phyloP scores from a whole-genome alignment of 2,797 vertebrate genomes.

The Varecia variegata region DNA sequence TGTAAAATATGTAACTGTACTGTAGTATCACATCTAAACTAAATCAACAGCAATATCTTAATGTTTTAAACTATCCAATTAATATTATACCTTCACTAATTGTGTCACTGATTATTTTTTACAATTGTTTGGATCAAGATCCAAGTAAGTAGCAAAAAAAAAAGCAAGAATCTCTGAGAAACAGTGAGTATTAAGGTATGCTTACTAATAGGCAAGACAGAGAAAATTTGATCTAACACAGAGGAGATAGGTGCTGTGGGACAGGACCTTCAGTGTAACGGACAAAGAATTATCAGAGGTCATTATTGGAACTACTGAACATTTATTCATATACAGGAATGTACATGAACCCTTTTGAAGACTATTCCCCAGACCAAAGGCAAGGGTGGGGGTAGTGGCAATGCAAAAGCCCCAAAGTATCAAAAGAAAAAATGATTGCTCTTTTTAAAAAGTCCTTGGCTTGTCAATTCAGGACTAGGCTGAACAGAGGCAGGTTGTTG shows the following conservation, averaged over 20 bases:
- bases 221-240: not conserved
- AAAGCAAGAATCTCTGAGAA: not conserved
- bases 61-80: not conserved
- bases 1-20: not conserved
- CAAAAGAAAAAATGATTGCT: not conserved
- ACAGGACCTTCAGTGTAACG: not conserved
- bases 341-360: not conserved
- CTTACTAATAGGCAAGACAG: not conserved
- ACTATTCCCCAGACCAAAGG: not conserved
- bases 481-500: not conserved
- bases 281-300: not conserved
- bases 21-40: not conserved
- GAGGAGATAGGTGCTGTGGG: not conserved
- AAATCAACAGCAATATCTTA: not conserved
- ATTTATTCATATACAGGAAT: not conserved
- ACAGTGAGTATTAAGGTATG: not conserved
- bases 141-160: not conserved
- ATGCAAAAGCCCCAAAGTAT: not conserved
- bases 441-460: not conserved
- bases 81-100: not conserved
- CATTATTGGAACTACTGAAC: not conserved
- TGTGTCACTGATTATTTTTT: not conserved
- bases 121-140: not conserved
- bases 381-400: not conserved
- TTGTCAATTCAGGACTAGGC: not conserved